Conservation (phyloP, 2,797 vertebrate species). For the Ceryle rudis region DNA sequence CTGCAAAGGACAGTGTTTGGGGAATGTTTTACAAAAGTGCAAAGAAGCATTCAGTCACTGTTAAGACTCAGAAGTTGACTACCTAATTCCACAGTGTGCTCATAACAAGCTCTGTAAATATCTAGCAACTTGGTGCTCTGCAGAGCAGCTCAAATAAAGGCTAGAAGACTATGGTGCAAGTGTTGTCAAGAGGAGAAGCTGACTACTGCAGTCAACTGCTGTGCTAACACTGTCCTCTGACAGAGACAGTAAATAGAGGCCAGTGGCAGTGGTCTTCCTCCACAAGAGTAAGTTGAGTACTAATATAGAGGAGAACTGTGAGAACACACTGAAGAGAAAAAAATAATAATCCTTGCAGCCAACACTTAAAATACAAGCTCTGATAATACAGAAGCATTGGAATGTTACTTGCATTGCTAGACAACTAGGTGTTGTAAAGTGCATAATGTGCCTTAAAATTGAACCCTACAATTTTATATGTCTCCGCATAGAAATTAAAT, state of each 20-base stretch:
- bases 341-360: neutral
- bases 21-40: neutral
- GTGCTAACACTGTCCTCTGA: neutral
- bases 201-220: neutral
- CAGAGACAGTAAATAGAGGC: neutral
- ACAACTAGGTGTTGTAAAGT: neutral
- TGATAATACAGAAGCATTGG: neutral
- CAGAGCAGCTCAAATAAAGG: neutral
- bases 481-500: neutral
- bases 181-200: neutral
- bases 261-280: neutral
- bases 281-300: rapidly evolving
- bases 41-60: neutral
- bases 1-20: neutral
- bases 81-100: neutral
- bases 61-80: neutral
- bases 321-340: neutral
- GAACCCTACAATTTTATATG: conserved; percentile 7
- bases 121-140: neutral
- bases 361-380: neutral
- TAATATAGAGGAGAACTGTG: neutral
- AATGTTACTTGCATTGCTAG: neutral
- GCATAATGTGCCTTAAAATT: conserved; percentile 34
- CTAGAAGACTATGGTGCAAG: neutral
- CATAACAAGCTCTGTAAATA: neutral